phyloP scores from a whole-genome alignment of 2,888 invertebrate genomes.

The Philonicus albiceps region DNA sequence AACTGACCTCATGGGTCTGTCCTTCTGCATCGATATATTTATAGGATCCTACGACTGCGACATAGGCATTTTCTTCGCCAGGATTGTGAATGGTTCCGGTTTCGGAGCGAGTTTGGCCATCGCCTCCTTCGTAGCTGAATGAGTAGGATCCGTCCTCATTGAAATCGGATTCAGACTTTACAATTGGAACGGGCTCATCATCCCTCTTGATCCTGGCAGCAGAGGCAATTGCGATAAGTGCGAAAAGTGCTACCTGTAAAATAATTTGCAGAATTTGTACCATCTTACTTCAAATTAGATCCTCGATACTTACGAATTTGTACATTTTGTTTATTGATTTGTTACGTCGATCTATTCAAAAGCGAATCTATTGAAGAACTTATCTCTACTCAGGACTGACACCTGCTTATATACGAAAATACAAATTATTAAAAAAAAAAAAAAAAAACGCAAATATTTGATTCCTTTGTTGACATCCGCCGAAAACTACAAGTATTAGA shows the following conservation, averaged over 20 bases:
- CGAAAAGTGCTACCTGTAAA: slow-evolving; percentile 11
- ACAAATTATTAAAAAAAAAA: neutral
- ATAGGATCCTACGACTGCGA: slow-evolving; percentile 59
- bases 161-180: slow-evolving; percentile 55
- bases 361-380: slow-evolving; percentile 2
- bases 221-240: slow-evolving; percentile 35
- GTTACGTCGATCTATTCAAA: neutral
- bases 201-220: slow-evolving; percentile 45
- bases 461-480: slow-evolving; percentile 12
- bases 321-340: slow-evolving; percentile 7
- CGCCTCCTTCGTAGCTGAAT: slow-evolving; percentile 53
- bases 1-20: slow-evolving; percentile 57
- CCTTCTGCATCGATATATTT: slow-evolving; percentile 57
- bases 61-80: slow-evolving; percentile 54
- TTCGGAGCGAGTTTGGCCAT: slow-evolving; percentile 57
- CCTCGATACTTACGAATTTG: slow-evolving; percentile 22
- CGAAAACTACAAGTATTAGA: neutral
- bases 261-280: neutral
- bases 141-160: slow-evolving; percentile 56
- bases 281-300: neutral
- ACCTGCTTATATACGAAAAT: slow-evolving; percentile 24
- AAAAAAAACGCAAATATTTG: too few species aligned
- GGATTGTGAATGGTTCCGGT: slow-evolving; percentile 52
- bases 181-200: slow-evolving; percentile 52
- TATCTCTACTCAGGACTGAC: neutral